A percentile compares a stretch with the other conserved stretches of the same genome.
These are phyloP conservation scores for Rhipidura dahli DNA, from an alignment of 2,113 vertebrate species.

Conservation along the genomic window DNA sequence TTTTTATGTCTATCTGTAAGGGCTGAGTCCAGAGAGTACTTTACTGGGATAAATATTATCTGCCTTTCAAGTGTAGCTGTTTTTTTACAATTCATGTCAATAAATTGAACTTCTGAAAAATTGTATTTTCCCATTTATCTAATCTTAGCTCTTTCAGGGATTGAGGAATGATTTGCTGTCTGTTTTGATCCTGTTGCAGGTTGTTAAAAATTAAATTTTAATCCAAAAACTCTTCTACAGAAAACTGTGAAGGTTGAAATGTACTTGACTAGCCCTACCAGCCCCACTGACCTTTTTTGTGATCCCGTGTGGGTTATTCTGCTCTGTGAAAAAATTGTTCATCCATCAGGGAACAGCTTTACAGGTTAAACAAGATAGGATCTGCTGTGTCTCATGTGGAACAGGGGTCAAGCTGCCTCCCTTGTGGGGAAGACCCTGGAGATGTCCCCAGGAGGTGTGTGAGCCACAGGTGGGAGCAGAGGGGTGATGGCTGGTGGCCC, in stretches of 20 bases:
- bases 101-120: neutral
- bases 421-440: neutral
- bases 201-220: neutral
- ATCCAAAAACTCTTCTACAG: neutral
- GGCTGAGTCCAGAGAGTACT: neutral
- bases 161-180: neutral
- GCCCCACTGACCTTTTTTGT: neutral
- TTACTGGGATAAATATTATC: neutral
- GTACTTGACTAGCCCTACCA: neutral
- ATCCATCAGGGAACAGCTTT: neutral
- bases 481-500: too few species aligned
- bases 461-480: neutral
- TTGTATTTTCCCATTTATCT: neutral
- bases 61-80: neutral
- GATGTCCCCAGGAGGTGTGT: neutral
- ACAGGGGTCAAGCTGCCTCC: neutral
- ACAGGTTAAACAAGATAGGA: neutral
- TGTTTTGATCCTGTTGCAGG: neutral
- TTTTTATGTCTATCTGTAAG: neutral
- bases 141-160: neutral
- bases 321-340: neutral
- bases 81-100: neutral
- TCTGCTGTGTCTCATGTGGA: neutral
- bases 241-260: neutral
- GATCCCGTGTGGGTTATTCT: neutral